Percentiles rank a stretch among this genome's conserved stretches.
phyloP scores from a whole-genome alignment of 2,797 vertebrate genomes.

The Gymnothorax reevesii region DNA sequence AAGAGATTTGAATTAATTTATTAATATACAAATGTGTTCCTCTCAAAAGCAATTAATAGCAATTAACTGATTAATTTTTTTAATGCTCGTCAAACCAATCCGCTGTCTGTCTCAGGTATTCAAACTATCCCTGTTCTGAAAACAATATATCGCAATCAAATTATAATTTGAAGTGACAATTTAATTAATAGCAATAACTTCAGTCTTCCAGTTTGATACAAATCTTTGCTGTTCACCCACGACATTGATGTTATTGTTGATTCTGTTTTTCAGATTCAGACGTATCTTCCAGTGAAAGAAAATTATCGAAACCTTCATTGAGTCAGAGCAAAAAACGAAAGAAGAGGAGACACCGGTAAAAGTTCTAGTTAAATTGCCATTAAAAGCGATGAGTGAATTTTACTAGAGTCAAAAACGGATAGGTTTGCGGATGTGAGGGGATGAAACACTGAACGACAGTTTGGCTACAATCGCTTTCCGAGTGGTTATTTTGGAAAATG shows the following conservation, averaged over 20 bases:
- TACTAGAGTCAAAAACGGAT: not conserved
- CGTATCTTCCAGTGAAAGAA: conserved; percentile 91
- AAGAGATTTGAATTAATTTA: not conserved
- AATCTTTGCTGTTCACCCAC: not conserved
- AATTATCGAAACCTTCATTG: conserved; percentile 88
- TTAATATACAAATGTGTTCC: no score
- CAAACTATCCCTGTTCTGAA: not conserved
- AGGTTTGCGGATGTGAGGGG: not conserved
- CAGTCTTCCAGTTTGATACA: conserved; percentile 18
- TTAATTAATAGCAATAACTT: no score
- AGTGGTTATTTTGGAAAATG: not conserved
- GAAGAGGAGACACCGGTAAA: conserved; percentile 94
- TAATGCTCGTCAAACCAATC: not conserved
- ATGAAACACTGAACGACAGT: not conserved
- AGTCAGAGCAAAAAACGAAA: conserved; percentile 96
- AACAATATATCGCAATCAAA: not conserved
- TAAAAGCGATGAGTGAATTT: not conserved
- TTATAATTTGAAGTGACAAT: not conserved
- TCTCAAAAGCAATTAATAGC: not conserved
- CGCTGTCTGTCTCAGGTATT: not conserved
- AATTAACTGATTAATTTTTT: not conserved
- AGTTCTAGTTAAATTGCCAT: not conserved
- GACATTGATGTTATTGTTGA: conserved; percentile 16
- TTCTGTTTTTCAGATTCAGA: conserved; percentile 84
- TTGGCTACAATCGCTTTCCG: not conserved